These are phyloP conservation scores for Rhagoletis pomonella DNA, from an alignment of 1,140 invertebrate genomes.

Conservation along the genomic window DNA sequence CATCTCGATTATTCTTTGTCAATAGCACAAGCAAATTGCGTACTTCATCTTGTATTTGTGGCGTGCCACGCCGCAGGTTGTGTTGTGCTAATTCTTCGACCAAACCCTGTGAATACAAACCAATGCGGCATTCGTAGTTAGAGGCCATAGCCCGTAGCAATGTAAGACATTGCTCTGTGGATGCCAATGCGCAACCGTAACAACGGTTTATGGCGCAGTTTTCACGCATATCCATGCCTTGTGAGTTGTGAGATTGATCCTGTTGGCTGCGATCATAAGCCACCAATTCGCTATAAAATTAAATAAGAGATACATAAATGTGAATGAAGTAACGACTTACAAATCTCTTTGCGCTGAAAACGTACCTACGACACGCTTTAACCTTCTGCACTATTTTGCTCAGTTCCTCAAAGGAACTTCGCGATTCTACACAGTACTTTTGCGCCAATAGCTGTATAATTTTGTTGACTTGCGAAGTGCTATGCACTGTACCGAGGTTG, in stretches of 20 bases:
- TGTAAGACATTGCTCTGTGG: constrained; percentile 95
- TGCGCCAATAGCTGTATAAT: constrained; percentile 92
- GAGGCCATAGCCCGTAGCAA: constrained; percentile 93
- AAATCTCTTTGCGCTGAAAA: constrained; percentile 19
- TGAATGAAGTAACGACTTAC: too few relatives aligned
- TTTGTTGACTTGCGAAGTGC: constrained; percentile 83
- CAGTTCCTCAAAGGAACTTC: constrained; percentile 95
- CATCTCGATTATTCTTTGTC: constrained; percentile 91
- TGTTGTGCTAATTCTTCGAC: constrained; percentile 93
- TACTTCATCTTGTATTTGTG: constrained; percentile 90
- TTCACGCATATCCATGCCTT: constrained; percentile 59
- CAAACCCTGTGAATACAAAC: constrained; percentile 89
- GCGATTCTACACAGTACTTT: constrained; percentile 96
- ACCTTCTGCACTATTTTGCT: constrained; percentile 97
- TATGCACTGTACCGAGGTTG: constrained; percentile 75
- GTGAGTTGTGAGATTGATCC: constrained; percentile 72
- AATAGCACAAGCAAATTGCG: constrained; percentile 90
- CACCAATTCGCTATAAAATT: constrained; percentile 83
- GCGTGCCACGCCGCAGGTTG: constrained; percentile 88
- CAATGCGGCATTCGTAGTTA: constrained; percentile 84
- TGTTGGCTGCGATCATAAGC: constrained; percentile 92
- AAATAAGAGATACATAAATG: constrained; percentile 23
- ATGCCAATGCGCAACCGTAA: constrained; percentile 89
- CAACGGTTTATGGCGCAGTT: constrained; percentile 77
- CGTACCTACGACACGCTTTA: constrained; percentile 83